phyloP scores from a whole-genome alignment of 2,113 vertebrate species.

The Otolemur garnettii region DNA sequence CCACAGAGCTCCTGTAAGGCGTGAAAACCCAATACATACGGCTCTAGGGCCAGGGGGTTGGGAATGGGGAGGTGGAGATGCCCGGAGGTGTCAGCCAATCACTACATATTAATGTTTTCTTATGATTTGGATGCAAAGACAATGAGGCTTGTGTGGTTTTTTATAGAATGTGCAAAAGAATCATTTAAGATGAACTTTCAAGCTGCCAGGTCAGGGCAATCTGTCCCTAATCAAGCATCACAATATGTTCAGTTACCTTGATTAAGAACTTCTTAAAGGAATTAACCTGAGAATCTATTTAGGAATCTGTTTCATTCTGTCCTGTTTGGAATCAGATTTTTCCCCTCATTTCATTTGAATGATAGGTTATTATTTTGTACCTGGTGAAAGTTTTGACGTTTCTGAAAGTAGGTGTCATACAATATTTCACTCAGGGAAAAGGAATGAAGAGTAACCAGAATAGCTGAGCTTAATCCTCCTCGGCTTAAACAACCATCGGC shows the following conservation, averaged over 20 bases:
- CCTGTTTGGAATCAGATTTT: not conserved
- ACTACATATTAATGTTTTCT: not conserved
- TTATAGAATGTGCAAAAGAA: slow-evolving; percentile 5
- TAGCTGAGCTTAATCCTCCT: not conserved
- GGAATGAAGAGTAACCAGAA: slow-evolving; percentile 55
- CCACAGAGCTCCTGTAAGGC: not conserved
- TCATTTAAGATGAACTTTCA: slow-evolving; percentile 14
- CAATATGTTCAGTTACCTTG: not conserved
- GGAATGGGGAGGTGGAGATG: not conserved
- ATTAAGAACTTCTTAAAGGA: slow-evolving; percentile 43
- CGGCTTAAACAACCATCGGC: not conserved
- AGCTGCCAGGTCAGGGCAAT: slow-evolving; percentile 48
- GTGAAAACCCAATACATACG: not conserved
- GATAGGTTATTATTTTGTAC: slow-evolving; percentile 57
- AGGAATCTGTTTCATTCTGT: not conserved
- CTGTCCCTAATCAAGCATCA: slow-evolving; percentile 53
- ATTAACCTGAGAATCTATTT: slow-evolving; percentile 17
- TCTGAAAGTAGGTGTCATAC: not conserved
- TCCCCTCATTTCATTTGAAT: slow-evolving; percentile 2
- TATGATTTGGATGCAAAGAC: not conserved
- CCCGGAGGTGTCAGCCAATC: not conserved
- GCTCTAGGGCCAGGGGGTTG: not conserved
- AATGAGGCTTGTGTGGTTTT: slow-evolving; percentile 37
- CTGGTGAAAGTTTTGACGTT: slow-evolving; percentile 41
- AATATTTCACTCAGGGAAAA: slow-evolving; percentile 44